A percentile compares a stretch with the other conserved stretches of the same genome.
These are phyloP conservation scores for Glaucidium brasilianum DNA, from an alignment of 2,113 vertebrate species.

Conservation along the genomic window DNA sequence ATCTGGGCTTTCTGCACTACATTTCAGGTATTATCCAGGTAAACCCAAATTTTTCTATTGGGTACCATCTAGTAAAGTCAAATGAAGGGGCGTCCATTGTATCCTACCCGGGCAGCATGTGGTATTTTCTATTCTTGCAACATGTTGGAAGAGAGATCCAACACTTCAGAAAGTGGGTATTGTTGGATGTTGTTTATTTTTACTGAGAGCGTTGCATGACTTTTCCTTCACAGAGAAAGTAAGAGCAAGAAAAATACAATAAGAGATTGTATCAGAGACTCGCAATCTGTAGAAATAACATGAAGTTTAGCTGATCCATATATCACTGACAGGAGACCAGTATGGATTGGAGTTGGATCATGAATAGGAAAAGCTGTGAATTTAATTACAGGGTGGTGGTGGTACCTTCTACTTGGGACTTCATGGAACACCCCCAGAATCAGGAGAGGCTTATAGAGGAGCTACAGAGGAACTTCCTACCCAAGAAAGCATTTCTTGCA, in stretches of 20 bases:
- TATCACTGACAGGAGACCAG: background rate
- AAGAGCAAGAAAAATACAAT: background rate
- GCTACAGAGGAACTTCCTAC: background rate
- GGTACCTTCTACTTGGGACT: background rate
- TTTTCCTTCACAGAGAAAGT: background rate
- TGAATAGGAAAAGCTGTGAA: background rate
- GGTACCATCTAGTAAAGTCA: background rate
- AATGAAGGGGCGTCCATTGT: background rate
- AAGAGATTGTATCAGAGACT: background rate
- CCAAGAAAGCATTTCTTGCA: background rate
- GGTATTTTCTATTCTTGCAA: background rate
- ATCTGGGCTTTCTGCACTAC: background rate
- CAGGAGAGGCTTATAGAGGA: background rate
- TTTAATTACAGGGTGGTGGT: background rate
- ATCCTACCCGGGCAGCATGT: background rate
- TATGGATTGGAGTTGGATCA: background rate
- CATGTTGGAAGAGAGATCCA: background rate
- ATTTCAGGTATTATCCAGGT: background rate
- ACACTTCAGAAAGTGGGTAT: background rate
- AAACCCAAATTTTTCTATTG: background rate
- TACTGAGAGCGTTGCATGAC: background rate
- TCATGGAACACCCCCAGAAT: background rate
- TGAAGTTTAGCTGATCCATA: accelerated
- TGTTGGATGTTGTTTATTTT: background rate
- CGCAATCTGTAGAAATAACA: background rate